These are phyloP conservation scores for Macrophya annulata DNA, from an alignment of 2,888 invertebrate species.

Conservation along the genomic window DNA sequence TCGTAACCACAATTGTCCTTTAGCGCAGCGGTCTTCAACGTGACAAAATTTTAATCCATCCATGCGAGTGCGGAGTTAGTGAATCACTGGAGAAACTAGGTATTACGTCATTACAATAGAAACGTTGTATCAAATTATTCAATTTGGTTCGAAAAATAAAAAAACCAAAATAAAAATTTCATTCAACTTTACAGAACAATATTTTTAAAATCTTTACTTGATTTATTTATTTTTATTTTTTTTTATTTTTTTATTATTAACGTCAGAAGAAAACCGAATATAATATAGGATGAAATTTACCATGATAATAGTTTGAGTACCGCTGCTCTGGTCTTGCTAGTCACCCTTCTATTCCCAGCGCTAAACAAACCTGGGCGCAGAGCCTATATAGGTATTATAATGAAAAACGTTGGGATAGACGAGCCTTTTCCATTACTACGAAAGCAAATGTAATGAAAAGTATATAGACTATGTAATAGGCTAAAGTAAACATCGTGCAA, in stretches of 20 bases:
- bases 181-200: too few species aligned
- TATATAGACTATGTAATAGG: conserved; percentile 8
- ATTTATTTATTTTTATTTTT: too few species aligned
- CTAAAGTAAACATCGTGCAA: not conserved
- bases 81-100: not conserved
- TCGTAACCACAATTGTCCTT: not conserved
- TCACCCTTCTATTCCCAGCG: conserved; percentile 23
- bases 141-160: not conserved
- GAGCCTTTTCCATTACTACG: conserved; percentile 10
- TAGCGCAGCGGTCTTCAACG: conserved; percentile 6
- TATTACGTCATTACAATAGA: not conserved
- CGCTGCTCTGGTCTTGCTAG: not conserved
- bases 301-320: conserved; percentile 13
- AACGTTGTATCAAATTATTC: not conserved
- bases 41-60: not conserved
- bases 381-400: not conserved
- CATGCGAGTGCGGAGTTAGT: not conserved
- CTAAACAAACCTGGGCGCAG: conserved; percentile 30
- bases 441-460: not conserved
- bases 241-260: too few species aligned
- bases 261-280: not conserved
- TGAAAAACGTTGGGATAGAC: not conserved
- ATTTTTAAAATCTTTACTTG: too few species aligned
- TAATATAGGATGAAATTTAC: not conserved
- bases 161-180: too few species aligned